Base-by-base conservation (phyloP, 2,888 invertebrate genomes). In the Pseudococcus jackbeardsleyi region DNA sequence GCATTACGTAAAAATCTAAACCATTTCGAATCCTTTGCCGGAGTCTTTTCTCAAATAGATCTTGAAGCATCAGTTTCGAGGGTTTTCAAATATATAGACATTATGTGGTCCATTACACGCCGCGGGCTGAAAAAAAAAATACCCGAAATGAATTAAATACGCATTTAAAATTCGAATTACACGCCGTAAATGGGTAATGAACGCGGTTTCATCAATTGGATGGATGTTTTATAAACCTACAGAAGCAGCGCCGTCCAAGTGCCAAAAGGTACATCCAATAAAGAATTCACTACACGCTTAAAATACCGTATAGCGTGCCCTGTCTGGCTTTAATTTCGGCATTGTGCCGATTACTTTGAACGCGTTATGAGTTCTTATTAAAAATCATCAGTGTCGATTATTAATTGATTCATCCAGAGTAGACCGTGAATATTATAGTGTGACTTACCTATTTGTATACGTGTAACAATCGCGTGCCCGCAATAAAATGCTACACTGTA, bases 131-230 rank as follows among this genome's bases (percentile, higher is more conserved):
- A 72, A 72, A 33, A 72, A 72, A 64, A 33, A 39, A 39, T 88
- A 79, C 22, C 88, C 79, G 88, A 77, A 88, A 88, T 86, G 68
- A 82, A 88, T 88, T 79, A 88, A 88, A 88, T 59, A 82, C 88
- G 88, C 82, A 88, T 88, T 82, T 54, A 88, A 88, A 88, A 88
- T 88, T 88, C 77, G 50, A 88, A 88, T 88, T 88, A 88, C 88
- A 88, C 88, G 88, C 79, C 79, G 26, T 82, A 88, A 88, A 88
- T 79, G 82, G 50, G 88, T 88, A 88, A 88, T 88, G 79, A 82
- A 88, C 88, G 88, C 48, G 54, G 82, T 50, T 86, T 39, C 85
- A 82, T 82, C 79, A 82, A 82, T 82, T 82, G 33, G 42, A 46
- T 82, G 46, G 79, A 82, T 82, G 79, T 19, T 46, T 82, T 33